Evolutionary conservation across 2,113 vertebrate species (phyloP).

Genomic region (Tachycineta bicolor): DNA sequence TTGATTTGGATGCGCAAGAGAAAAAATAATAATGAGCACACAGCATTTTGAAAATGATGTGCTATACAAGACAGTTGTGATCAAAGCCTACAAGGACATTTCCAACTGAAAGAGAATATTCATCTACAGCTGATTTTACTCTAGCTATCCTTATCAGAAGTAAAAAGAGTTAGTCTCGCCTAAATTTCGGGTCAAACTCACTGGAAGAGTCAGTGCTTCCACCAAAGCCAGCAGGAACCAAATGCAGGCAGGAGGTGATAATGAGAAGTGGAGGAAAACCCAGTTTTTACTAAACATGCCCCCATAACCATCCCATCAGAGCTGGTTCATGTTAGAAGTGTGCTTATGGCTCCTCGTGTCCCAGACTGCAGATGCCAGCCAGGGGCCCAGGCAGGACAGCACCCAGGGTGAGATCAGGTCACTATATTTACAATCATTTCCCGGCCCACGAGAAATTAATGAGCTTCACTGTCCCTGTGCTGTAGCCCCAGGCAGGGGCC

Average conservation of each 20-base stretch:
- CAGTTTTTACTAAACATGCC: background rate
- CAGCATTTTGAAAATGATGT: background rate
- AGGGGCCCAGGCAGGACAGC: background rate
- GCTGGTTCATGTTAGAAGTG: background rate
- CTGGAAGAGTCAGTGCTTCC: background rate
- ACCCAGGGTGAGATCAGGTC: too few species aligned
- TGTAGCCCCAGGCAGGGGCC: too few species aligned
- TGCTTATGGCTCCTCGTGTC: background rate
- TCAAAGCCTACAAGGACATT: background rate
- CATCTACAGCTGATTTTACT: background rate
- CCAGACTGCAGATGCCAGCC: background rate
- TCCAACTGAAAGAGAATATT: background rate
- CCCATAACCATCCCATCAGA: accelerated
- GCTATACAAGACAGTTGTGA: accelerated
- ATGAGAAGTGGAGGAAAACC: background rate
- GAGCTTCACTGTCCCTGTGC: accelerated
- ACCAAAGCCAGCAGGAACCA: background rate
- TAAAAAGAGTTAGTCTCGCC: background rate
- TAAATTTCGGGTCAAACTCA: background rate
- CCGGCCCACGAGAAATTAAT: background rate
- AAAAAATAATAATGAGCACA: accelerated
- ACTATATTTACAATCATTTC: background rate
- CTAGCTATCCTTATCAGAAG: background rate
- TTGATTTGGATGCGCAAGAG: background rate
- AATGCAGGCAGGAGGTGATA: background rate